These are phyloP conservation scores for Pygmarrhopalites habei DNA, from an alignment of 1,140 invertebrate genomes.

Conservation along the genomic window DNA sequence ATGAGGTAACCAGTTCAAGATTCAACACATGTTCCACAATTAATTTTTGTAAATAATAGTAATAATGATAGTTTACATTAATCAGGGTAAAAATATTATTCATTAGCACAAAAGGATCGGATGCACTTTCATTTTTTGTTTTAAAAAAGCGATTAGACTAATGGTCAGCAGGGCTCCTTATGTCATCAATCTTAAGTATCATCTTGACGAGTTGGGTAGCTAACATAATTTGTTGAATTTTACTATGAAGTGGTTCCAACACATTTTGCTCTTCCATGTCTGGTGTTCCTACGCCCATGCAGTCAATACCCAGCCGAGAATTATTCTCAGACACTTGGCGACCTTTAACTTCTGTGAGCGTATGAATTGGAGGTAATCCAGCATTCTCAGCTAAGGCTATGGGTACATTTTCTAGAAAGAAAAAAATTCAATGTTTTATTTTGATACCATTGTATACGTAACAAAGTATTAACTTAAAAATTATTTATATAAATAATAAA, in stretches of 20 bases:
- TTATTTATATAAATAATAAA: too few species aligned
- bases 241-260: constrained; percentile 92
- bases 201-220: constrained; percentile 97
- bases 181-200: constrained; percentile 99
- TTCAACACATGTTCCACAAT: too few species aligned
- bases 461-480: too few species aligned
- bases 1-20: too few species aligned
- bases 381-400: constrained; percentile 95
- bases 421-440: too few species aligned
- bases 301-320: constrained; percentile 87
- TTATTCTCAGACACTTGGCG: constrained; percentile 79
- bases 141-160: too few species aligned
- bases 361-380: constrained; percentile 84
- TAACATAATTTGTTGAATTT: constrained; percentile 93
- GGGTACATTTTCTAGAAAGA: constrained; percentile 88
- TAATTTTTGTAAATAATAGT: too few species aligned
- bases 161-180: constrained; percentile 59
- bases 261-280: constrained; percentile 97
- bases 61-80: too few species aligned
- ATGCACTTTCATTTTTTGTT: too few species aligned
- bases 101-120: too few species aligned
- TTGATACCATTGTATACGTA: too few species aligned
- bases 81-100: too few species aligned
- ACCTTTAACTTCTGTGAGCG: constrained; percentile 86
- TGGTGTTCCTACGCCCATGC: constrained; percentile 74